Conservation (phyloP, 1,140 invertebrate genomes). For the Caenorhabditis brenneri region DNA sequence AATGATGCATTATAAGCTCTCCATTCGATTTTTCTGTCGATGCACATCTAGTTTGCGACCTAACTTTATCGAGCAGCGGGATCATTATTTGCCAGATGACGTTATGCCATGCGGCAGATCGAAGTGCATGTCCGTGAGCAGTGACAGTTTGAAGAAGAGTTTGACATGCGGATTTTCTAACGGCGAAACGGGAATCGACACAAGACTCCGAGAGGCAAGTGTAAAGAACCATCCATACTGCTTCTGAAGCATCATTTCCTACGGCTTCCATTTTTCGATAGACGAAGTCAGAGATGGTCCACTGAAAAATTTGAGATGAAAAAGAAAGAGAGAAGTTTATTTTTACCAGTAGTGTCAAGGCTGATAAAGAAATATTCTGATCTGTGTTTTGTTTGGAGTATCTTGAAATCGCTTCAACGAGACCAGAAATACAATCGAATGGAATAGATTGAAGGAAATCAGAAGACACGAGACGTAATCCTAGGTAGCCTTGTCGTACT, state of each 20-base stretch:
- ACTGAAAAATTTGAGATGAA: constrained; percentile 60
- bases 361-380: constrained; percentile 95
- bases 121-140: constrained; percentile 80
- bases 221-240: constrained; percentile 70
- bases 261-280: constrained; percentile 52
- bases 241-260: constrained; percentile 51
- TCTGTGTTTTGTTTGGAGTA: constrained; percentile 96
- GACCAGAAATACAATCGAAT: constrained; percentile 82
- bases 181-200: constrained; percentile 90
- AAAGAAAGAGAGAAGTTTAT: neutral
- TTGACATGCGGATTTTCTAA: constrained; percentile 95
- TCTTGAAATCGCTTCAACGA: constrained; percentile 90
- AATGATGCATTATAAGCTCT: constrained; percentile 94
- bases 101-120: constrained; percentile 61
- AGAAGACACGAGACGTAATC: constrained; percentile 92
- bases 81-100: constrained; percentile 80
- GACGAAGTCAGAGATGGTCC: constrained; percentile 70
- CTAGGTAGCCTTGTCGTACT: constrained; percentile 91
- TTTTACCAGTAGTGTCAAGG: constrained; percentile 90
- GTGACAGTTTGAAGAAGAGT: constrained; percentile 96
- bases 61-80: constrained; percentile 89
- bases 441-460: constrained; percentile 77
- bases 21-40: constrained; percentile 81
- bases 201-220: constrained; percentile 81
- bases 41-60: constrained; percentile 85